phyloP scores from a whole-genome alignment of 2,888 invertebrate species.

The Drosophila subsilvestris region DNA sequence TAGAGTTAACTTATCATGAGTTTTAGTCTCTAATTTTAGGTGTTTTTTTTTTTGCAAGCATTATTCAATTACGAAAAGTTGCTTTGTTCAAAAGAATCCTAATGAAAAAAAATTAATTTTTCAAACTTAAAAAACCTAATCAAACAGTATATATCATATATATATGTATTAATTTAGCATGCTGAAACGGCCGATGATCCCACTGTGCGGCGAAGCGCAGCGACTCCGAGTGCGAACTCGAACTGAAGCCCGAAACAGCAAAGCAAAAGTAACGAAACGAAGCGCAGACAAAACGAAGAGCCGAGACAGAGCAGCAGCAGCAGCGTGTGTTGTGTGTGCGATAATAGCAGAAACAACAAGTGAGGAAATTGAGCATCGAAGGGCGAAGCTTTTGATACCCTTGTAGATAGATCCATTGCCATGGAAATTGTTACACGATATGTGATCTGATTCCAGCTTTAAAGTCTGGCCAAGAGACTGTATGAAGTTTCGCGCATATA shows the following conservation, averaged over 20 bases:
- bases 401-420: background rate
- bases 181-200: too few relatives aligned
- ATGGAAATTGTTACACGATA: background rate
- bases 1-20: too few relatives aligned
- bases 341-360: conserved; percentile 34
- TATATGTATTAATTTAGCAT: too few relatives aligned
- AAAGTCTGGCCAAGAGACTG: background rate
- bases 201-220: background rate
- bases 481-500: background rate
- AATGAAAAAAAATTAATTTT: too few relatives aligned
- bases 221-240: conserved; percentile 44
- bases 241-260: conserved; percentile 37
- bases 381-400: background rate
- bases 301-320: conserved; percentile 12
- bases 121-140: too few relatives aligned
- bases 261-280: conserved; percentile 12
- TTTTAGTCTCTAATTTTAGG: too few relatives aligned
- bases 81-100: too few relatives aligned
- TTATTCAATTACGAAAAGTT: too few relatives aligned
- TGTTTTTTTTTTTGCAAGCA: too few relatives aligned
- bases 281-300: conserved; percentile 22
- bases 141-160: too few relatives aligned
- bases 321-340: conserved; percentile 25
- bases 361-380: background rate
- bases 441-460: background rate